Base-by-base conservation (phyloP, 2,888 invertebrate species). In the Protodeltote pygarga region DNA sequence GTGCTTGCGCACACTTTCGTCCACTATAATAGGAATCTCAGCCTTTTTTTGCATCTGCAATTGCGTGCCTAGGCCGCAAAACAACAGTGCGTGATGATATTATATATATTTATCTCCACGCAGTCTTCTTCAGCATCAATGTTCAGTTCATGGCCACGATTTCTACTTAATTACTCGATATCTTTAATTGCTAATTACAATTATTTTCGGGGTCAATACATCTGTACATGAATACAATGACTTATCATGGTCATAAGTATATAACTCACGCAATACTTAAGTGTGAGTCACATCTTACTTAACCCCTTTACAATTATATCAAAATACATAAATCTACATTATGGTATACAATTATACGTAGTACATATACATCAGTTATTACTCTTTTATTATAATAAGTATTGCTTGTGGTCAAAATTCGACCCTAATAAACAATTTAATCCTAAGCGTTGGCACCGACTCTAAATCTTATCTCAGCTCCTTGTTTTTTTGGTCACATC, bases 111-210 rank as follows among this genome's bases (percentile, higher is more conserved):
- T 31, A 49, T 38, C 25, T 33, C 14, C 24, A 59, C 41, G 38
- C 25, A 23, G 40, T 17, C n/a, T 21, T 38, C n/a, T 27, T 35
- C 21, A 27, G 37, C 13, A 32, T 23, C 21, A 24, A 40, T 13
- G 38, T 17, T 10, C n/a, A 53, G 47, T 41, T 53, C 40, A 58
- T 21, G 57, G 38, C 3, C 6, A 10, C 23, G 60, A 59, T 57
- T 47, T 58, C 57, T 27, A 38, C 19, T 24, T 34, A 52, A 59
- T 47, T 23, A 19, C 9, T 2, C 3, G 3, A 27, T 13, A 41
- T 58, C 53, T 34, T 34, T n/a, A n/a, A 32, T 34, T 14, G 6
- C 14, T 41, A 24, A 38, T 37, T 39, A 17, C 13, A 19, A 28
- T 9, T 3, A 37, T 40, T 53, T 58, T 58, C 5, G 47, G 60